Percentiles rank a stretch among this genome's conserved stretches.
These are phyloP conservation scores for Hypomesus transpacificus DNA, from an alignment of 2,113 vertebrate species.

Conservation along the genomic window DNA sequence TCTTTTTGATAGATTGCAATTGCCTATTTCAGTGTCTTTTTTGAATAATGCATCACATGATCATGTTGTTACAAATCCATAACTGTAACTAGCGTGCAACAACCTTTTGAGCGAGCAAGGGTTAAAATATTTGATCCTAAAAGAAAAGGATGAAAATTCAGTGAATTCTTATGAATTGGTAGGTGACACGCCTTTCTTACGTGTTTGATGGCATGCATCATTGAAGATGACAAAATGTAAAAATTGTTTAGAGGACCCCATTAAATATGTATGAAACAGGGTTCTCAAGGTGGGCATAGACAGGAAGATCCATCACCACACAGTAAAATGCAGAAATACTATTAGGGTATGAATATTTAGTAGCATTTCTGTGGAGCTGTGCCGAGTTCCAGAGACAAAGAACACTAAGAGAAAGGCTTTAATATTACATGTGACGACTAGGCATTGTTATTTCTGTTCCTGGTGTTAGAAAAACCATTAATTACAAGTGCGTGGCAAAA, in stretches of 20 bases:
- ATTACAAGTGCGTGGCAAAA: conserved; percentile 28
- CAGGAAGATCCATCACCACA: conserved; percentile 72
- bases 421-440: conserved; percentile 47
- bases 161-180: conserved; percentile 38
- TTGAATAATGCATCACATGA: conserved; percentile 49
- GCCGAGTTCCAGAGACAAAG: conserved; percentile 41
- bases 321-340: conserved; percentile 67
- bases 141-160: conserved; percentile 46
- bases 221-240: conserved; percentile 76
- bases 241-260: conserved; percentile 73
- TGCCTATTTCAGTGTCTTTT: conserved; percentile 49
- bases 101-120: conserved; percentile 39
- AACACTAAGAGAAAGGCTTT: conserved; percentile 43
- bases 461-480: conserved; percentile 52
- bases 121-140: conserved; percentile 58
- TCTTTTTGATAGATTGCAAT: conserved; percentile 36
- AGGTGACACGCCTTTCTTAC: conserved; percentile 45
- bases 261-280: conserved; percentile 75
- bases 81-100: conserved; percentile 33
- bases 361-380: conserved; percentile 39
- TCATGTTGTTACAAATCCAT: conserved; percentile 27
- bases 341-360: conserved; percentile 74
- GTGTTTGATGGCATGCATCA: conserved; percentile 71
- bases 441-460: conserved; percentile 40
- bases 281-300: conserved; percentile 71